Conservation (phyloP, 2,888 invertebrate genomes). For the Dromius quadrimaculatus region DNA sequence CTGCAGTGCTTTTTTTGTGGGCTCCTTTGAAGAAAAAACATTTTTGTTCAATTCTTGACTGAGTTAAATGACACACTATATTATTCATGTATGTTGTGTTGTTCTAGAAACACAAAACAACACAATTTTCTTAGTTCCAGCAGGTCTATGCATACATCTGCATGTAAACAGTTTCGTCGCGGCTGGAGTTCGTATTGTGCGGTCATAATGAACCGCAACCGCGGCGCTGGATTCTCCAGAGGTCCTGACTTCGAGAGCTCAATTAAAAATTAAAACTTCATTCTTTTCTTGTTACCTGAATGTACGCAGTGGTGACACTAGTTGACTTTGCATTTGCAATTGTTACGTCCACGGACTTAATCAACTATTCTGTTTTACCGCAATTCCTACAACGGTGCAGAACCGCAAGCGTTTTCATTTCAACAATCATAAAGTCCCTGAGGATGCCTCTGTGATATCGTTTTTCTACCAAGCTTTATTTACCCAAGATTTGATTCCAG, state of each 20-base stretch:
- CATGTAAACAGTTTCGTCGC: conserved; percentile 36
- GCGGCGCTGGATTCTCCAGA: conserved; percentile 23
- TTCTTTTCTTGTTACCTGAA: conserved; percentile 59
- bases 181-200: conserved; percentile 8
- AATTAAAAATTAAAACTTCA: conserved; percentile 62
- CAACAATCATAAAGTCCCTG: conserved; percentile 40
- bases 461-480: conserved; percentile 18
- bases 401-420: conserved; percentile 37
- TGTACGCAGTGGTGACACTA: conserved; percentile 55
- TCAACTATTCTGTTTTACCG: conserved; percentile 60
- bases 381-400: conserved; percentile 25
- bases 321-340: conserved; percentile 58
- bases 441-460: conserved; percentile 14
- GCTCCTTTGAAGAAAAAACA: too few species aligned
- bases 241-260: conserved; percentile 48
- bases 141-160: conserved; percentile 45
- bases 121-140: conserved; percentile 14
- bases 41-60: too few species aligned
- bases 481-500: conserved; percentile 10
- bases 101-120: conserved; percentile 2
- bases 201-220: conserved; percentile 40
- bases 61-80: too few species aligned
- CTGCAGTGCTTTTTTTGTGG: too few species aligned
- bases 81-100: too few species aligned
- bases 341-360: conserved; percentile 56